Base-by-base conservation (phyloP, 1,140 invertebrate genomes). In the Megalopta genalis region DNA sequence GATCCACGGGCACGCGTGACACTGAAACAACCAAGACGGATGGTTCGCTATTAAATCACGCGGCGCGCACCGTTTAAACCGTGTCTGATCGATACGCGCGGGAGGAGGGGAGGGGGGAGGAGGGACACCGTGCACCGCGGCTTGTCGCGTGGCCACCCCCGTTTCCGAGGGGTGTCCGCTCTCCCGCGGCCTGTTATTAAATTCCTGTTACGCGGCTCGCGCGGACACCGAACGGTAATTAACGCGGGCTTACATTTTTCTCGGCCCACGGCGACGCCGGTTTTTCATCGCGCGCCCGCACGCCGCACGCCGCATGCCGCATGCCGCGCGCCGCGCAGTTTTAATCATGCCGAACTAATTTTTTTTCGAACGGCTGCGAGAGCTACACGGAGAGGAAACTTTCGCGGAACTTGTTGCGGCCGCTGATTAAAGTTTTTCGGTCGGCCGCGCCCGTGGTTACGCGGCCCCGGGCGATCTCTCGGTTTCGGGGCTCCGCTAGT, bases 21-120 rank as follows among this genome's bases (percentile, higher is more conserved):
- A 71, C 80, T 81, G 68, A 65, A 81, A 81, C 80, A 81, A 21
- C 39, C 37, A 77, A 70, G 67, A 81, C 32, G 25, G 46, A 80
- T 80, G 23, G 80, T 9, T 49, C 59, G 10, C 25, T 49, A 70
- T 69, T 68, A 52, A 52, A 52, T 52, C 49, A 21, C 49, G 49
- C 49, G 32, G 32, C 18, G 49, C 14, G 49, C 3, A 16, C 49
- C 16, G 49, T 16, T 52, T 52, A 18, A 32, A 52, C 49, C 49
- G 49, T 21, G 49, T 21, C 16, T 52, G 49, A 52, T 52, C 49
- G 49, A 52, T 52, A 52, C 49, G 14, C 16, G 49, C 16, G 49
- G 49, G 14, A 4, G 46, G 0, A 49, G 46, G 25, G 14, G 3
- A 6, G 12, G n/a, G n/a, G n/a, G n/a, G n/a, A n/a, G n/a, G n/a